phyloP scores from a whole-genome alignment of 2,888 invertebrate genomes.

The Archips crataeganus region DNA sequence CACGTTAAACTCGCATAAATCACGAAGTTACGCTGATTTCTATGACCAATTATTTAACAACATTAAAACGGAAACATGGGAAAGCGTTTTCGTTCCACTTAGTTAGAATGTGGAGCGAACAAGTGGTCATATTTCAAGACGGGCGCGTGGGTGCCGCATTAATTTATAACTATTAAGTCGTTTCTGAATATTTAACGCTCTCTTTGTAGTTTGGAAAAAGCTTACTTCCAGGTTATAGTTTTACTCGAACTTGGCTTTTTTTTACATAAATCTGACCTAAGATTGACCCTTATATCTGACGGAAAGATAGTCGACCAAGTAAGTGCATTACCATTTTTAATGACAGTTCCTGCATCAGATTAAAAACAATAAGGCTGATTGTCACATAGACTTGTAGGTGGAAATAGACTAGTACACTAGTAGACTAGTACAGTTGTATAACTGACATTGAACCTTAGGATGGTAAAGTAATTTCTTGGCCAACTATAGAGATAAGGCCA shows the following conservation, averaged over 20 bases:
- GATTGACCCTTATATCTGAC: no score
- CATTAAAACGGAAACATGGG: slow-evolving; percentile 46
- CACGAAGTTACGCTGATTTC: neutral
- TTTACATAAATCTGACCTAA: no score
- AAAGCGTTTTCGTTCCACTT: slow-evolving; percentile 55
- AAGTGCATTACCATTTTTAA: no score
- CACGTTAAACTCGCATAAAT: neutral
- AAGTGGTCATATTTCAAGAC: slow-evolving; percentile 51
- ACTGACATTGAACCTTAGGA: no score
- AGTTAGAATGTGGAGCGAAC: slow-evolving; percentile 53
- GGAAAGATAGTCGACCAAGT: no score
- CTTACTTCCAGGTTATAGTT: neutral
- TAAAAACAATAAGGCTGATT: no score
- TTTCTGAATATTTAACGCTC: slow-evolving; percentile 19
- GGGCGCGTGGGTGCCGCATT: slow-evolving; percentile 46
- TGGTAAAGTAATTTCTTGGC: no score
- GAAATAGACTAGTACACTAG: no score
- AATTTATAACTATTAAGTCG: slow-evolving; percentile 25
- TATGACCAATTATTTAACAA: slow-evolving; percentile 11
- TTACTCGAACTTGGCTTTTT: neutral
- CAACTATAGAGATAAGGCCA: no score
- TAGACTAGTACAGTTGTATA: no score
- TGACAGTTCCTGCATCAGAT: no score
- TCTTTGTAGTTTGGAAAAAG: slow-evolving; percentile 14
- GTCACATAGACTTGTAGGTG: no score